phyloP scores from a whole-genome alignment of 2,888 invertebrate genomes.

The Trissonchulus sp. region DNA sequence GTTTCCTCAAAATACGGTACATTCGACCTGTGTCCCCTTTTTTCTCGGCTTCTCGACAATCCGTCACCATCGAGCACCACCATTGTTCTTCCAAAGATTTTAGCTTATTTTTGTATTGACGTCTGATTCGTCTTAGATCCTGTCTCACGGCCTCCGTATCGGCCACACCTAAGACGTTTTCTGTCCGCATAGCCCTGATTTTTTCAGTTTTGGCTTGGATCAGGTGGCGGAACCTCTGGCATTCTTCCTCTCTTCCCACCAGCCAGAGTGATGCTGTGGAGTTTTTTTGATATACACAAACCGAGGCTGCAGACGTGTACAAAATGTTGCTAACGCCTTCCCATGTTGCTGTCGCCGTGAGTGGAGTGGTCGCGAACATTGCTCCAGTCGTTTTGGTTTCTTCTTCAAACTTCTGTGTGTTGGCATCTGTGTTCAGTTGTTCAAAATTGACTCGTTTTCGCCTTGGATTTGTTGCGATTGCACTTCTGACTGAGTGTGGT shows the following conservation, averaged over 20 bases:
- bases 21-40: slow-evolving; percentile 1
- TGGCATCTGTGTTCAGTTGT: background rate
- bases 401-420: background rate
- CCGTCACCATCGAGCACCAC: too few relatives aligned
- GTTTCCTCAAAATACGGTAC: slow-evolving; percentile 9
- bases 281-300: background rate
- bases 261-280: background rate
- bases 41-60: too few relatives aligned
- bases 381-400: background rate
- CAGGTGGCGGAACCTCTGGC: background rate
- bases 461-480: background rate
- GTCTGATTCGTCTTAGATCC: background rate
- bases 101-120: slow-evolving; percentile 7
- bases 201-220: background rate
- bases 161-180: too few relatives aligned
- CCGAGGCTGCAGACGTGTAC: background rate
- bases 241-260: slow-evolving; percentile 1
- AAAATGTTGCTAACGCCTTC: slow-evolving; percentile 2
- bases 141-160: background rate
- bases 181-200: background rate
- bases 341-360: background rate
- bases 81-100: too few relatives aligned
- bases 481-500: too few relatives aligned
- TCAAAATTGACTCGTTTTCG: background rate
- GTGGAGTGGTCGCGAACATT: background rate